Evolutionary conservation across 2,113 vertebrate genomes (phyloP).

Genomic region (Prietella phreatophila): DNA sequence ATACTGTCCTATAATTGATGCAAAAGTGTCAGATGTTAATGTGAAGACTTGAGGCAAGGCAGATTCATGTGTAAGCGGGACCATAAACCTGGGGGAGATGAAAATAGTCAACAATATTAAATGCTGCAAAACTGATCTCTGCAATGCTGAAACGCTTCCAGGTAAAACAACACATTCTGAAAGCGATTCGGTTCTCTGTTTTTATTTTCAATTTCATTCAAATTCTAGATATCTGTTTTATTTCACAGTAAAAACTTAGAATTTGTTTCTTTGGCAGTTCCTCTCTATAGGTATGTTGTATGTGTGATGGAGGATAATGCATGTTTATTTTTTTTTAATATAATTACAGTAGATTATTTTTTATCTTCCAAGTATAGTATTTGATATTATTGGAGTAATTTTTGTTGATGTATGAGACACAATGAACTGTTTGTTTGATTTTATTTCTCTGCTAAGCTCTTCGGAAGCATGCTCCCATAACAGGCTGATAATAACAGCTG

Average conservation of each 20-base stretch:
- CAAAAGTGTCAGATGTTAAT: background rate
- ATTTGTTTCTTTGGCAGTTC: no score
- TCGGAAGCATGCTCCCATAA: conserved; percentile 11
- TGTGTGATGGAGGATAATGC: background rate
- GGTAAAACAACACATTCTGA: background rate
- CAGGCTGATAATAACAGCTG: conserved; percentile 30
- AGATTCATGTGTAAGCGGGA: background rate
- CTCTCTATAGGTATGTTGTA: no score
- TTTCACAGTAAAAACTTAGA: no score
- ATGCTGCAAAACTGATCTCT: conserved; percentile 20
- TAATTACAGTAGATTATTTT: no score
- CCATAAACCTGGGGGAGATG: background rate
- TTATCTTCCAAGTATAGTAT: no score
- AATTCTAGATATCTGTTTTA: no score
- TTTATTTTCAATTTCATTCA: background rate
- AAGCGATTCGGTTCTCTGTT: background rate
- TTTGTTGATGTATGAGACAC: background rate
- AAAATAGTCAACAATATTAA: fast-evolving
- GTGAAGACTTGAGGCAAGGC: background rate
- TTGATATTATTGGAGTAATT: background rate
- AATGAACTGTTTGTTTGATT: background rate
- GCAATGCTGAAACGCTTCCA: background rate
- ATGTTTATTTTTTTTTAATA: background rate
- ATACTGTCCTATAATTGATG: no score
- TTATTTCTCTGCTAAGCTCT: background rate